These are phyloP conservation scores for Netelia virgata DNA, from an alignment of 2,888 invertebrate genomes.

Conservation along the genomic window DNA sequence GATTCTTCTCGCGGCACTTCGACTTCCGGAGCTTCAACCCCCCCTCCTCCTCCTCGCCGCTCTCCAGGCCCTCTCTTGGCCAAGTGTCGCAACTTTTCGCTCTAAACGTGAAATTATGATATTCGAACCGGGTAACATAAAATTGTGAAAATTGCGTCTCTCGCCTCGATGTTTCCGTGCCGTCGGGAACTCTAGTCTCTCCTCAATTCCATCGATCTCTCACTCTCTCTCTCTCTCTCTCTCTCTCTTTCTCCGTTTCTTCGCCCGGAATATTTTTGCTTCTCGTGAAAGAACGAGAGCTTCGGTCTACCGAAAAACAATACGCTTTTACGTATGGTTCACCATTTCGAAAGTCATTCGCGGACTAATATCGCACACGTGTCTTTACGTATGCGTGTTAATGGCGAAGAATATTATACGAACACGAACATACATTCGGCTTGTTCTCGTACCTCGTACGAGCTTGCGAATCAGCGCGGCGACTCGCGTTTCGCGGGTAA, in stretches of 20 bases:
- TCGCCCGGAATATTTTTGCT: not conserved
- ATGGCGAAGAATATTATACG: not conserved
- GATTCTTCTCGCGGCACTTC: conserved; percentile 57
- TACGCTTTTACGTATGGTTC: conserved; percentile 59
- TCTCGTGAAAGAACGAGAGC: not conserved
- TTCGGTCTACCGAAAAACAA: conserved; percentile 27
- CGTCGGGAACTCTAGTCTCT: not conserved
- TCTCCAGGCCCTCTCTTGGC: not conserved
- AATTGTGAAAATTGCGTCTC: conserved; percentile 53
- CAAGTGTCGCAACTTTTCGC: conserved; percentile 7
- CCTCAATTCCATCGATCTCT: too few species aligned
- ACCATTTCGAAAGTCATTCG: conserved; percentile 17
- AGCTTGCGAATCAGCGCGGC: not conserved
- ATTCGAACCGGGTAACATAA: conserved; percentile 57
- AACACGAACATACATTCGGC: not conserved
- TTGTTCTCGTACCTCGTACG: not conserved
- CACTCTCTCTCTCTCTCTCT: not conserved
- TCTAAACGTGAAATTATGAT: conserved; percentile 62
- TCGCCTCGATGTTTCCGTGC: conserved; percentile 32
- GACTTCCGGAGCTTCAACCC: conserved; percentile 44
- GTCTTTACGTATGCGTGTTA: not conserved
- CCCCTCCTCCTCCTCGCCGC: not conserved
- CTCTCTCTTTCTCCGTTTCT: conserved; percentile 7
- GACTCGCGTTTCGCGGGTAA: not conserved
- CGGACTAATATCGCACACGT: not conserved